Conservation (phyloP, 2,113 vertebrate species). For the Rhineura floridana region DNA sequence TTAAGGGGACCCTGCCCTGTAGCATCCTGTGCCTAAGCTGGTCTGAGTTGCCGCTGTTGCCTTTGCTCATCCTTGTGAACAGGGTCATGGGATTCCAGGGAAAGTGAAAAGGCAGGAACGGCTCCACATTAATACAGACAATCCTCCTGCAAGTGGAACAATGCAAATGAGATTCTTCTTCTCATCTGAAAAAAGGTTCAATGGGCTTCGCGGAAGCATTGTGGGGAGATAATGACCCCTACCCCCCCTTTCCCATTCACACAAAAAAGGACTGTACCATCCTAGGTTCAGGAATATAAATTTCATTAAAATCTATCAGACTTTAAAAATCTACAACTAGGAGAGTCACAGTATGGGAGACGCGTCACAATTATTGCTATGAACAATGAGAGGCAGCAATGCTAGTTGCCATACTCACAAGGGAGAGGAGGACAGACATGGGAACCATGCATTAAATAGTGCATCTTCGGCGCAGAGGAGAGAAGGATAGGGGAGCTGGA, state of each 20-base stretch:
- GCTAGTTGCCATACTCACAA: conserved; percentile 47
- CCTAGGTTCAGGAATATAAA: conserved; percentile 79
- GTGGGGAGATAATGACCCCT: too few species aligned
- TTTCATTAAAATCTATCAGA: conserved; percentile 83
- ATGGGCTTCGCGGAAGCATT: background rate
- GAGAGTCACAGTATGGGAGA: conserved; percentile 65
- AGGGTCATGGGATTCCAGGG: background rate
- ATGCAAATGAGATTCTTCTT: background rate
- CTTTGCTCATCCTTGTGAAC: background rate
- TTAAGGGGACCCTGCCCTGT: background rate
- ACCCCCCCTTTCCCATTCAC: background rate
- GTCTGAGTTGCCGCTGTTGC: background rate
- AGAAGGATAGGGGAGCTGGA: background rate
- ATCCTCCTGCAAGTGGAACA: background rate
- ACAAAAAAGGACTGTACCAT: conserved; percentile 61
- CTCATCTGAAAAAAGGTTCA: background rate
- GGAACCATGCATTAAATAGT: conserved; percentile 32
- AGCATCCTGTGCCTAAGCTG: background rate
- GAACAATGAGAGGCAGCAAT: conserved; percentile 51
- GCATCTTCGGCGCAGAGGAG: background rate
- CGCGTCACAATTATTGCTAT: conserved; percentile 68
- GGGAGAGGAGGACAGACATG: conserved; percentile 55
- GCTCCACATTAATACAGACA: background rate
- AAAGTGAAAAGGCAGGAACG: background rate
- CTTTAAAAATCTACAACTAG: conserved; percentile 77